These are phyloP conservation scores for Scaptodrosophila latifasciaeformis DNA, from an alignment of 2,888 invertebrate genomes.

Conservation along the genomic window DNA sequence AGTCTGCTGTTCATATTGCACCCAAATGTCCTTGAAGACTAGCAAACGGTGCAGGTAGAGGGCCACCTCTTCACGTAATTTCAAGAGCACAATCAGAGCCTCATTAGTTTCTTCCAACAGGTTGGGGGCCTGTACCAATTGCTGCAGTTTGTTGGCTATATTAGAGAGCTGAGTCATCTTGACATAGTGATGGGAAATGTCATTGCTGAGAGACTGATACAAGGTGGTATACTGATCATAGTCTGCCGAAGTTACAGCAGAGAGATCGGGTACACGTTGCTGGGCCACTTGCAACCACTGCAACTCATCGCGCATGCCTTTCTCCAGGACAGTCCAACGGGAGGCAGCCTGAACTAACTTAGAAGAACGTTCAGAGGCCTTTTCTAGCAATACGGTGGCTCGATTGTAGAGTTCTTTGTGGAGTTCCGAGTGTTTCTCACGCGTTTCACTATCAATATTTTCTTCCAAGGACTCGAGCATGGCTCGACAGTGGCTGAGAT, in stretches of 20 bases:
- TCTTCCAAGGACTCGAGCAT: conserved; percentile 90
- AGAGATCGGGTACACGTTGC: conserved; percentile 87
- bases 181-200: conserved; percentile 87
- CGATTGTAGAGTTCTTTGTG: conserved; percentile 86
- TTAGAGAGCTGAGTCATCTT: conserved; percentile 84
- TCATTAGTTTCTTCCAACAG: conserved; percentile 84
- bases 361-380: conserved; percentile 87
- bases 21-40: conserved; percentile 87
- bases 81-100: conserved; percentile 82
- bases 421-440: conserved; percentile 82
- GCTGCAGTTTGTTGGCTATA: conserved; percentile 84
- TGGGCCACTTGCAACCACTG: conserved; percentile 90
- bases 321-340: conserved; percentile 86
- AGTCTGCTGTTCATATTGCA: conserved; percentile 82
- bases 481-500: conserved; percentile 89
- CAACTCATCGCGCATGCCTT: conserved; percentile 87
- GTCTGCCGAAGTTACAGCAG: conserved; percentile 87
- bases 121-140: conserved; percentile 84
- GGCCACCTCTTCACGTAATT: conserved; percentile 85
- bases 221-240: conserved; percentile 89
- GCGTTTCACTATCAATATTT: conserved; percentile 87
- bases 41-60: conserved; percentile 82
- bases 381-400: conserved; percentile 85
- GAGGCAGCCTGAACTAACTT: conserved; percentile 90
- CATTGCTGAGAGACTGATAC: conserved; percentile 86